Evolutionary conservation across 2,113 vertebrate genomes (phyloP).

Genomic region (Notothenia rossii): DNA sequence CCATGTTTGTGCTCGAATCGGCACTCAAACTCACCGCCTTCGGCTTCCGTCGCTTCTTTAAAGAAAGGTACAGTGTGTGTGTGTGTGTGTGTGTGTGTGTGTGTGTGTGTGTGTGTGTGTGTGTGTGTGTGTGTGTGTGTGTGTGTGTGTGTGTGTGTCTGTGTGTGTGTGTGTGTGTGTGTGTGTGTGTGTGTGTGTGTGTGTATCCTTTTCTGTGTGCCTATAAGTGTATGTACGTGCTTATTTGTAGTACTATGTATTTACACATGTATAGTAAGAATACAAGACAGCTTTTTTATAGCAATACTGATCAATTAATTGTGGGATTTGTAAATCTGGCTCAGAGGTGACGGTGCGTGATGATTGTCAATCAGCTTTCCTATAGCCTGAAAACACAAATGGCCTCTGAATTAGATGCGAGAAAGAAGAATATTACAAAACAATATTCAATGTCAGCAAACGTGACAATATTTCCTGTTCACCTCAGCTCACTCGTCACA

Average conservation of each 20-base stretch:
- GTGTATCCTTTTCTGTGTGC: not conserved
- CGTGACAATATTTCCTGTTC: not conserved
- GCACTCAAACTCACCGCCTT: conserved; percentile 96
- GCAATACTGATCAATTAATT: not conserved
- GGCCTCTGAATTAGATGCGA: conserved; percentile 7
- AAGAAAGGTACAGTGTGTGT: conserved; percentile 89
- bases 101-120: not conserved
- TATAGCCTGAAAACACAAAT: not conserved
- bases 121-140: conserved; percentile 4
- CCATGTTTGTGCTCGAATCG: conserved; percentile 96
- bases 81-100: not conserved
- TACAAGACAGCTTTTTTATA: not conserved
- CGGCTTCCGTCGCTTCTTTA: conserved; percentile 96
- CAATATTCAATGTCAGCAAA: not conserved
- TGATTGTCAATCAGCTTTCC: conserved; percentile 20
- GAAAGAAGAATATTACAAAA: not conserved
- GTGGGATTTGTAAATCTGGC: conserved; percentile 9
- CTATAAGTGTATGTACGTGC: conserved; percentile 6
- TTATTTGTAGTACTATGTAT: not conserved
- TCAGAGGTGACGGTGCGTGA: not conserved
- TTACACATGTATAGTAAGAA: not conserved
- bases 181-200: no score
- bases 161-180: not conserved
- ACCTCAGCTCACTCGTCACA: conserved; percentile 24
- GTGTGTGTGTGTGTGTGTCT: no score